These are phyloP conservation scores for Nycticryphes semicollaris DNA, from an alignment of 2,113 vertebrate species.

Conservation along the genomic window DNA sequence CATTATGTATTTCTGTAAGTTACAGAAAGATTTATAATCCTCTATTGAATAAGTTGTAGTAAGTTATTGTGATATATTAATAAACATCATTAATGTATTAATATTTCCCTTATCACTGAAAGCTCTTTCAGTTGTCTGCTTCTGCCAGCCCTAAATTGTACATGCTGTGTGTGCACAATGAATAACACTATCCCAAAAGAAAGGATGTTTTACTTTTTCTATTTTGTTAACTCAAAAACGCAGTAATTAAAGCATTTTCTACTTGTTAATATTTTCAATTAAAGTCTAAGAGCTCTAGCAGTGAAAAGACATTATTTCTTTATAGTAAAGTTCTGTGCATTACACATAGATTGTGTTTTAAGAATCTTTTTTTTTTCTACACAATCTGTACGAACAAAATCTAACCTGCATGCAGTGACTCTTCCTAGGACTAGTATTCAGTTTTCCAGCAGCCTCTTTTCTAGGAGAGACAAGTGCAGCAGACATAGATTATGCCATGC, in stretches of 20 bases:
- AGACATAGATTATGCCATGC: neutral
- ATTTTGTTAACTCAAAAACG: neutral
- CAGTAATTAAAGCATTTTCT: neutral
- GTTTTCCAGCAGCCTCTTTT: neutral
- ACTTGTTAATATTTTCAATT: neutral
- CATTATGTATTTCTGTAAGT: constrained; percentile 6
- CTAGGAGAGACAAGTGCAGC: neutral
- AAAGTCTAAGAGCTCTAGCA: neutral
- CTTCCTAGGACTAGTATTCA: neutral
- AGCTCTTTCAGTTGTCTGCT: neutral
- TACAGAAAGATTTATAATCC: constrained; percentile 33
- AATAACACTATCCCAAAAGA: neutral
- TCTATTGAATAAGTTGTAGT: neutral
- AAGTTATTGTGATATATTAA: neutral
- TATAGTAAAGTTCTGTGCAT: neutral
- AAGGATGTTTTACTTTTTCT: neutral
- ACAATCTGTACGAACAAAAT: neutral
- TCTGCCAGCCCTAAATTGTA: neutral
- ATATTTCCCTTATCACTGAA: neutral
- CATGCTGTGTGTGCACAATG: neutral
- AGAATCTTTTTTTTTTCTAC: neutral
- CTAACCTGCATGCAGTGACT: neutral
- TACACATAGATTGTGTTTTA: neutral
- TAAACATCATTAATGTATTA: neutral
- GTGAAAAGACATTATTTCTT: neutral